phyloP scores from a whole-genome alignment of 2,113 vertebrate species.

The Pedetes capensis region DNA sequence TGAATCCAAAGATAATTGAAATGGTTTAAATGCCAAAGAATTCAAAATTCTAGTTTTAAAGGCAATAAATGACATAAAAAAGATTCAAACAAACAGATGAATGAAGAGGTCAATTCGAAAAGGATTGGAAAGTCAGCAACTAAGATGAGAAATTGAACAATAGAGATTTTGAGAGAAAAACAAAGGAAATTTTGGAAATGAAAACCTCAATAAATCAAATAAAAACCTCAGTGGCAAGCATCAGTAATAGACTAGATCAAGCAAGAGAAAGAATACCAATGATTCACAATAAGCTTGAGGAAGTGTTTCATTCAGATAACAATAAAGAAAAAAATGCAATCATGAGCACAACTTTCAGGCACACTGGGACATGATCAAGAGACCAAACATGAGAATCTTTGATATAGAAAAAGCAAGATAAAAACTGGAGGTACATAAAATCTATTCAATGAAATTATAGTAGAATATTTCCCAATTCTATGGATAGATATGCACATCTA shows the following conservation, averaged over 20 bases:
- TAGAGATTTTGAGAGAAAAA: background rate
- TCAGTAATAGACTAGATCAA: background rate
- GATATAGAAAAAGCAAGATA: background rate
- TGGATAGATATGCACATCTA: too few species aligned
- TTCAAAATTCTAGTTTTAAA: background rate
- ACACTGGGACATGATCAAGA: too few species aligned
- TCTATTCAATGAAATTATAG: background rate
- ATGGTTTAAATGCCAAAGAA: background rate
- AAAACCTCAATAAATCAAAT: background rate
- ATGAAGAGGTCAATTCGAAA: background rate
- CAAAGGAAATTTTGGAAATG: background rate
- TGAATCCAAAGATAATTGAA: background rate
- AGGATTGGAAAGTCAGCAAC: background rate
- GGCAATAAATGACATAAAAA: background rate
- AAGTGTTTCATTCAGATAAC: background rate
- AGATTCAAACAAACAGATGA: background rate
- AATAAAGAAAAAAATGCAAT: background rate
- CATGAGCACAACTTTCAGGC: too few species aligned
- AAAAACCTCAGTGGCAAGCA: background rate
- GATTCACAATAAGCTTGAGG: background rate
- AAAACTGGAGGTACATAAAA: background rate
- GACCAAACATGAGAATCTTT: too few species aligned
- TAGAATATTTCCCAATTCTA: background rate
- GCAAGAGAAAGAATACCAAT: background rate
- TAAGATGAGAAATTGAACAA: background rate